Percentiles rank a stretch among this genome's conserved stretches.
phyloP scores from a whole-genome alignment of 1,140 invertebrate genomes.

The Dufourea novaeangliae region DNA sequence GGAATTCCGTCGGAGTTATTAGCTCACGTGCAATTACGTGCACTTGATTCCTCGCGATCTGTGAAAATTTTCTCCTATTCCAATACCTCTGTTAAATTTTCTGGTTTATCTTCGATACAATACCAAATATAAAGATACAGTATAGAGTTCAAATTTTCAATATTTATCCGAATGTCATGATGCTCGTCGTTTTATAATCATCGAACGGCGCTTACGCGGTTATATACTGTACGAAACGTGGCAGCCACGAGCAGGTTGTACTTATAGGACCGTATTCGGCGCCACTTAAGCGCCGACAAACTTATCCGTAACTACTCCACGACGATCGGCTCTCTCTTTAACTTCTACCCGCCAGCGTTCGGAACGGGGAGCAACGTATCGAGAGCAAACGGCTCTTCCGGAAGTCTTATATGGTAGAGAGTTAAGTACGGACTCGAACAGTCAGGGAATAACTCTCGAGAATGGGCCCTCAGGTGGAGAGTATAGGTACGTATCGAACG shows the following conservation, averaged over 20 bases:
- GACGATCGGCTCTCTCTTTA: constrained; percentile 42
- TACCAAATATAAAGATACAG: too few relatives aligned
- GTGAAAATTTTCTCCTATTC: too few relatives aligned
- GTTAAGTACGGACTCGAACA: constrained; percentile 50
- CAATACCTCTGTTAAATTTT: too few relatives aligned
- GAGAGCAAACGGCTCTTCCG: constrained; percentile 63
- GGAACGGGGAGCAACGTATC: constrained; percentile 51
- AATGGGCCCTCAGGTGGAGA: constrained; percentile 48
- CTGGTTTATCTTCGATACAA: too few relatives aligned
- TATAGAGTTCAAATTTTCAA: too few relatives aligned
- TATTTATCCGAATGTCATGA: too few relatives aligned
- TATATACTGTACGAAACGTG: too few relatives aligned
- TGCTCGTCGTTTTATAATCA: too few relatives aligned
- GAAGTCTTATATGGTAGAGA: constrained; percentile 62
- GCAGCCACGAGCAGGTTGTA: constrained; percentile 43
- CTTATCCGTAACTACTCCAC: constrained; percentile 57
- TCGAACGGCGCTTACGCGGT: too few relatives aligned
- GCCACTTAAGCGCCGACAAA: constrained; percentile 62
- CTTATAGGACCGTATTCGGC: constrained; percentile 62
- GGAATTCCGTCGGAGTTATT: background rate
- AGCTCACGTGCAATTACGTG: background rate
- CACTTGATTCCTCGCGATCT: too few relatives aligned
- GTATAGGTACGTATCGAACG: constrained; percentile 32
- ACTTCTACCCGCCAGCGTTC: constrained; percentile 17
- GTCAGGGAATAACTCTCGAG: constrained; percentile 43